Evolutionary conservation across 2,888 invertebrate genomes (phyloP).

Genomic region (Amblyjoppa fuscipennis): DNA sequence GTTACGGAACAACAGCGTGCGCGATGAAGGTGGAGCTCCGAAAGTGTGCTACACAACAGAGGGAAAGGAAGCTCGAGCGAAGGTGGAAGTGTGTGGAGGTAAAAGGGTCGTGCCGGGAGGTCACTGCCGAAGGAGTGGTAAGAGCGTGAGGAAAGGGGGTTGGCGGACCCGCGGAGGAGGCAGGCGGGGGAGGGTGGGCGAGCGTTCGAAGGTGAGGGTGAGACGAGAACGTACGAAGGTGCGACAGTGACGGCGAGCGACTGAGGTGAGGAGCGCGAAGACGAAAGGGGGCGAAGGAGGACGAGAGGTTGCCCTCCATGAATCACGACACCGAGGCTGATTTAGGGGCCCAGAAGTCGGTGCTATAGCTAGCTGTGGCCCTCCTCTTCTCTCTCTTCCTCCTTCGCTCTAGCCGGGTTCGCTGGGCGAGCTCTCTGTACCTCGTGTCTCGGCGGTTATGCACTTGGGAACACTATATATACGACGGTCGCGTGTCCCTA

Average conservation of each 20-base stretch:
- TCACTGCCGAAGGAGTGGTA: conserved; percentile 81
- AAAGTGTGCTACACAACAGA: conserved; percentile 53
- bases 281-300: conserved; percentile 68
- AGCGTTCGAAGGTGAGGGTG: conserved; percentile 58
- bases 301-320: conserved; percentile 84
- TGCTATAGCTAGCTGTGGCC: conserved; percentile 77
- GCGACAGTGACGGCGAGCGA: conserved; percentile 65
- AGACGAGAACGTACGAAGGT: conserved; percentile 59
- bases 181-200: conserved; percentile 39
- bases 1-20: conserved; percentile 28
- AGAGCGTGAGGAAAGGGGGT: conserved; percentile 77
- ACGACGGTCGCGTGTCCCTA: conserved; percentile 16
- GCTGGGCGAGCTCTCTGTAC: conserved; percentile 70
- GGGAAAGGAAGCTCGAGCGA: conserved; percentile 57
- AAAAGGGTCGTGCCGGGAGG: conserved; percentile 82
- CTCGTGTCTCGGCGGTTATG: conserved; percentile 70
- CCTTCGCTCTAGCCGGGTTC: conserved; percentile 73
- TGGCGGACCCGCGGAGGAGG: conserved; percentile 39
- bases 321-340: conserved; percentile 85
- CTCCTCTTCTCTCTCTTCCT: conserved; percentile 70
- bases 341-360: conserved; percentile 84
- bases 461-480: conserved; percentile 53
- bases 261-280: conserved; percentile 65
- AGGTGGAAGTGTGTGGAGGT: conserved; percentile 76
- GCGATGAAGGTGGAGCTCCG: conserved; percentile 27